Percentiles rank a stretch among this genome's conserved stretches.
Evolutionary conservation across 2,113 vertebrate genomes (phyloP).

Genomic region (Heteronetta atricapilla): DNA sequence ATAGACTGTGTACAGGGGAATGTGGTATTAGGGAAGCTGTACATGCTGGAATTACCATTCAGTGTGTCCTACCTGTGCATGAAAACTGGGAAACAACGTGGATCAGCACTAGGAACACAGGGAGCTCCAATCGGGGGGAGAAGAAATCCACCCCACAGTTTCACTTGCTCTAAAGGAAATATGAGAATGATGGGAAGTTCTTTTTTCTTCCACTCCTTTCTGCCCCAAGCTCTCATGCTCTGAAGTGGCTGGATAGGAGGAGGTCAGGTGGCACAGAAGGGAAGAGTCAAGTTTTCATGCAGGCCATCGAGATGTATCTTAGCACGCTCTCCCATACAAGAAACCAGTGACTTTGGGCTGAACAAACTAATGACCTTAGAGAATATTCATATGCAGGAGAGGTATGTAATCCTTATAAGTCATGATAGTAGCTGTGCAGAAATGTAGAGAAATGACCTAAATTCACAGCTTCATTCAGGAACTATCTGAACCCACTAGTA

Average conservation of each 20-base stretch:
- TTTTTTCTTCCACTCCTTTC: neutral
- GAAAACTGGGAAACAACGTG: neutral
- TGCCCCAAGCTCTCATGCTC: neutral
- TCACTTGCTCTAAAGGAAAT: neutral
- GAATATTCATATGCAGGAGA: neutral
- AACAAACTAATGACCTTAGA: neutral
- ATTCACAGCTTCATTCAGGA: neutral
- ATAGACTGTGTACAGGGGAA: neutral
- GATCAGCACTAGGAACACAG: rapidly evolving
- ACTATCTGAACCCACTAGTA: neutral
- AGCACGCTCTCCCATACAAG: neutral
- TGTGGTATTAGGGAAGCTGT: neutral
- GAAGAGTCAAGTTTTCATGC: neutral
- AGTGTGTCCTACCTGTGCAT: neutral
- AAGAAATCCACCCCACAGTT: neutral
- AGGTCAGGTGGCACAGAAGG: neutral
- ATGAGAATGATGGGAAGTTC: neutral
- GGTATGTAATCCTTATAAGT: neutral
- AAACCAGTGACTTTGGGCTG: neutral
- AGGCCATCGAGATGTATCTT: neutral
- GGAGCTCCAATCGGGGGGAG: neutral
- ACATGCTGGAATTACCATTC: neutral
- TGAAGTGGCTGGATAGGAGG: neutral
- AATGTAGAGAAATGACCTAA: neutral
- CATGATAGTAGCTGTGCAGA: neutral